Conservation (phyloP, 30 jellyfish, hydroid and myxozoan species). For the Aurelia sp. region DNA sequence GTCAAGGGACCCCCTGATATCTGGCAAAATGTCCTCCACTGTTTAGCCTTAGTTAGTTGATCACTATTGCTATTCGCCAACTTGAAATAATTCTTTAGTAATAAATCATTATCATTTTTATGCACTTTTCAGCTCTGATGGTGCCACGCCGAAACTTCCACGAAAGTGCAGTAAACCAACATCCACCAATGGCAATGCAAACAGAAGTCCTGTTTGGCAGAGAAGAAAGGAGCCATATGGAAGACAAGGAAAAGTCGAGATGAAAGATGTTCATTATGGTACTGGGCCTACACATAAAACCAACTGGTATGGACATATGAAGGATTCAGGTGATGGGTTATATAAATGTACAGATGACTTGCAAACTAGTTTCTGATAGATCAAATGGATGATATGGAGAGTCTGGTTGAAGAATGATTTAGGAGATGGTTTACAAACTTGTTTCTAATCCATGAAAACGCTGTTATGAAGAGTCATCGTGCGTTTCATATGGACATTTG, state of each 20-base stretch:
- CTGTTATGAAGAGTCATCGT: too few relatives aligned
- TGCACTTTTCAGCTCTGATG: constrained; percentile 30
- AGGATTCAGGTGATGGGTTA: constrained; percentile 68
- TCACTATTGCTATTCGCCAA: too few relatives aligned
- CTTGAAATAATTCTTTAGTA: too few relatives aligned
- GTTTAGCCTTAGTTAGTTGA: too few relatives aligned
- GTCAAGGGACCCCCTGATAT: too few relatives aligned
- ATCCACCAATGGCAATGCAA: constrained; percentile 23
- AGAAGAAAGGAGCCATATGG: constrained; percentile 50
- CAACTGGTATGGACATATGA: constrained; percentile 65
- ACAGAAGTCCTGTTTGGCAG: constrained; percentile 69
- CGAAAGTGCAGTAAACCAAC: constrained; percentile 40
- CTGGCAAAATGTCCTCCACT: too few relatives aligned
- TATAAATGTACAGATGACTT: constrained; percentile 49
- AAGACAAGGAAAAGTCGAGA: constrained; percentile 54
- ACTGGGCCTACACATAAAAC: constrained; percentile 43
- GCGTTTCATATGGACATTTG: too few relatives aligned
- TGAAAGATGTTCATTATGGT: constrained; percentile 52
- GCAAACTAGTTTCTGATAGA: constrained; percentile 34
- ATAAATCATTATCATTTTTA: too few relatives aligned
- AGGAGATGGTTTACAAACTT: too few relatives aligned
- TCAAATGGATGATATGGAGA: too few relatives aligned
- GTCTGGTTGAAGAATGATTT: too few relatives aligned
- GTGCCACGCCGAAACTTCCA: constrained; percentile 45
- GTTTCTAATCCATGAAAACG: too few relatives aligned